These are phyloP conservation scores for Brachionus plicatilis DNA, from an alignment of 1,140 invertebrate genomes.

Conservation along the genomic window DNA sequence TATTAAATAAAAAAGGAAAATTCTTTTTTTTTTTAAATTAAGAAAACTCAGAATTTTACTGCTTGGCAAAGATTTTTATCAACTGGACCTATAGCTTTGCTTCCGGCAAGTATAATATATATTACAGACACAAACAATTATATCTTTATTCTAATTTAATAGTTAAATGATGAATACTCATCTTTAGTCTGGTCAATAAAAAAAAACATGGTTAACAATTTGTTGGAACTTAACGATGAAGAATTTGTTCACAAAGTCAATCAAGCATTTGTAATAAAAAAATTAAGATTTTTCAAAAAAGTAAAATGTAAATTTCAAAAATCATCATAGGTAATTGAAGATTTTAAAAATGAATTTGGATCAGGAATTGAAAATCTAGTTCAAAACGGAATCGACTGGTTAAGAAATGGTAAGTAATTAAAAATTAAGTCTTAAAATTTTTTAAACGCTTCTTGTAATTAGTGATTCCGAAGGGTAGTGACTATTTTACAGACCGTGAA, in stretches of 20 bases:
- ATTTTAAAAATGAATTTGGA: background rate
- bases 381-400: background rate
- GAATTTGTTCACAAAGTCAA: conserved; percentile 85
- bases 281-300: background rate
- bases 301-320: background rate
- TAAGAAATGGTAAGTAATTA: conserved; percentile 4
- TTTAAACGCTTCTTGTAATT: background rate
- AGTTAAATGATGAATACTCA: conserved; percentile 68
- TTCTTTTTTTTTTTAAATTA: conserved; percentile 39
- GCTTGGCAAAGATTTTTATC: conserved; percentile 94
- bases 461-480: background rate
- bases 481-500: background rate
- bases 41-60: conserved; percentile 69
- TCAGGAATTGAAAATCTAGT: background rate
- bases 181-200: conserved; percentile 87
- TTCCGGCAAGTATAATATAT: conserved; percentile 66
- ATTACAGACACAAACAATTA: background rate
- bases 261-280: conserved; percentile 66
- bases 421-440: background rate
- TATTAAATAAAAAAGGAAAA: background rate
- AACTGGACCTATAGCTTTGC: conserved; percentile 78
- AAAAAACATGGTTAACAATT: conserved; percentile 65
- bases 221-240: conserved; percentile 66
- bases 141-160: conserved; percentile 43
- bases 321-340: background rate